Percentiles rank a stretch among this genome's conserved stretches.
phyloP scores from a whole-genome alignment of 1,140 invertebrate genomes.

The Temnothorax nylanderi region DNA sequence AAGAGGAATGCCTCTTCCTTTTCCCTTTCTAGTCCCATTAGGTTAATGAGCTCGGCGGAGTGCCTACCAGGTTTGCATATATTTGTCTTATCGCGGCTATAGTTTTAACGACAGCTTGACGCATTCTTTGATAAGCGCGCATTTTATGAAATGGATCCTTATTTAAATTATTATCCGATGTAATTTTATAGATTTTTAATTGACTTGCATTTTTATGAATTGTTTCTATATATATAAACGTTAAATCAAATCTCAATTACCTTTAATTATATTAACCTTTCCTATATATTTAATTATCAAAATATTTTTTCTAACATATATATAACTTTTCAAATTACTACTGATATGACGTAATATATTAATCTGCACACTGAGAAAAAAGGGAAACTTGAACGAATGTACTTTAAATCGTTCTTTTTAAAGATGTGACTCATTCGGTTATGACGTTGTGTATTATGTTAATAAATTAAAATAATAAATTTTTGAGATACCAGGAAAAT shows the following conservation, averaged over 20 bases:
- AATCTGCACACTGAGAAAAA: background rate
- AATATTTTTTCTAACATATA: background rate
- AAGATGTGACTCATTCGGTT: background rate
- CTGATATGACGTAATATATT: background rate
- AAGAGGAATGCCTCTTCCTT: background rate
- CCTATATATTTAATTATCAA: background rate
- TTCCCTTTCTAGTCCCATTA: background rate
- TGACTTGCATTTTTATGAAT: background rate
- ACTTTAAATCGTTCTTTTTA: background rate
- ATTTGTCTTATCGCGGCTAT: background rate
- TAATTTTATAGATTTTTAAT: background rate
- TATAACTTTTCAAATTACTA: background rate
- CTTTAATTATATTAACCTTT: background rate
- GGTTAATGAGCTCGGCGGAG: conserved; percentile 2
- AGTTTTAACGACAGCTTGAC: background rate
- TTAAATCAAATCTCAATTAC: background rate
- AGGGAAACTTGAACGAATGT: background rate
- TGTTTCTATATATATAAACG: background rate
- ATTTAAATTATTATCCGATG: background rate
- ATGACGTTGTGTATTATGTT: background rate
- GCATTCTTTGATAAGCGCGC: background rate
- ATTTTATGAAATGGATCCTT: background rate
- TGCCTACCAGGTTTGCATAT: background rate
- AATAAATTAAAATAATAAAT: background rate
- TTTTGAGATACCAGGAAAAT: conserved; percentile 15